Evolutionary conservation across 2,113 vertebrate genomes (phyloP).

Genomic region (Ochotona curzoniae): DNA sequence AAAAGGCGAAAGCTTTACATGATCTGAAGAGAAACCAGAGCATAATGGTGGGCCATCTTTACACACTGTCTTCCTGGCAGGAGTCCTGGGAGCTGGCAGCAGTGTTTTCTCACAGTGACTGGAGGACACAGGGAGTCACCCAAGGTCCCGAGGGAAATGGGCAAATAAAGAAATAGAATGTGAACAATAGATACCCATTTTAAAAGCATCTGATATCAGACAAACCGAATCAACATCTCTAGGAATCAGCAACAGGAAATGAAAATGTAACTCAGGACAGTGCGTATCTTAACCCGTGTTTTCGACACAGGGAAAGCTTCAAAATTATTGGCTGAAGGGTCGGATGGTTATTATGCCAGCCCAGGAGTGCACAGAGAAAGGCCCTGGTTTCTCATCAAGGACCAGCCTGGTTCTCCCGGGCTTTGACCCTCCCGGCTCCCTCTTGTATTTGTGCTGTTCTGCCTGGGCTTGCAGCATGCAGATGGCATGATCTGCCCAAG

Average conservation of each 20-base stretch:
- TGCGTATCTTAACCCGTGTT: background rate
- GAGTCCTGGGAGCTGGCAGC: background rate
- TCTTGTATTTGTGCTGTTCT: no score
- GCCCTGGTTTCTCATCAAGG: no score
- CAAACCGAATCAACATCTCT: background rate
- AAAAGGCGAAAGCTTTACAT: no score
- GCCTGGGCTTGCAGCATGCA: no score
- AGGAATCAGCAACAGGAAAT: background rate
- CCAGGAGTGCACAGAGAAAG: background rate
- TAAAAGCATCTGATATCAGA: background rate
- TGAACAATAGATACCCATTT: background rate
- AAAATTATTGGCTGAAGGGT: background rate
- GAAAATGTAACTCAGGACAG: background rate
- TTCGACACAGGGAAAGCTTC: conserved; percentile 17
- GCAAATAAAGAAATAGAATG: background rate
- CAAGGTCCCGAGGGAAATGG: background rate
- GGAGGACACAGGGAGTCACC: no score
- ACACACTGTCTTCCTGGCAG: background rate
- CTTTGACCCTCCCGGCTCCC: no score
- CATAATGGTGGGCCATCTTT: no score
- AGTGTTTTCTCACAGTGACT: background rate
- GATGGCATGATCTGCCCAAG: no score
- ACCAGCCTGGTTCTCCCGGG: no score
- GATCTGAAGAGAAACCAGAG: no score
- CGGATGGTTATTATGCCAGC: background rate